Evolutionary conservation across 2,113 vertebrate species (phyloP), one percentile per base, ranked within the genome.

Genomic region (Bujurquina vittata): DNA sequence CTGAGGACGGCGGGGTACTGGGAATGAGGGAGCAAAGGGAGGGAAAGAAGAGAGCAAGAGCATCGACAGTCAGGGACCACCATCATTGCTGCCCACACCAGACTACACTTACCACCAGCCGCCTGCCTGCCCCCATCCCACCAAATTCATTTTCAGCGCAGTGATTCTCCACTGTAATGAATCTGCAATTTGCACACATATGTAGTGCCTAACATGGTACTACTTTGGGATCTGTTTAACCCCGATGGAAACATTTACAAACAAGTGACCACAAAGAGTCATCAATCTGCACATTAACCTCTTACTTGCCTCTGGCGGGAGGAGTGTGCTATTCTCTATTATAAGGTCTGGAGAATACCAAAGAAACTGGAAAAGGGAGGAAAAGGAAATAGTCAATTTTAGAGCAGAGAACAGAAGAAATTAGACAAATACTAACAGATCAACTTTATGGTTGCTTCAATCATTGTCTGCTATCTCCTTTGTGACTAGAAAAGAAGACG

Each of bases 181-280:
- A 93, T 93, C 92, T 84, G 87, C 92, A 94, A 93, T 94, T 95
- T 94, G 84, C 92, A 94, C 91, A 93, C 92, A 95, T 93, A 94
- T 94, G 93, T 86, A 90, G 80, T 62, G 75, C 89, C 88, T 85
- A 85, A 88, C 92, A 89, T 88, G 88, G 89, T 86, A 88, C 88
- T 89, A 86, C 88, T 94, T 87, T 91, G 74, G 89, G 80, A 87
- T 87, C 89, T 84, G 79, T 90, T 93, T 91, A 89, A 91, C 84
- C 93, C 92, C 86, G 91, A 94, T 95, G 93, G 94, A 94, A 95
- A 89, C 95, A 92, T 95, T 96, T 95, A 95, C 92, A 94, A 94
- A 94, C 94, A 94, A 95, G 91, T 89, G 92, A 92, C 93, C 89
- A 84, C 88, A 85, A 90, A 94, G 92, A 93, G 88, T 91, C 91